These are phyloP conservation scores for Agrilus mali DNA, from an alignment of 2,888 invertebrate genomes.

Conservation along the genomic window DNA sequence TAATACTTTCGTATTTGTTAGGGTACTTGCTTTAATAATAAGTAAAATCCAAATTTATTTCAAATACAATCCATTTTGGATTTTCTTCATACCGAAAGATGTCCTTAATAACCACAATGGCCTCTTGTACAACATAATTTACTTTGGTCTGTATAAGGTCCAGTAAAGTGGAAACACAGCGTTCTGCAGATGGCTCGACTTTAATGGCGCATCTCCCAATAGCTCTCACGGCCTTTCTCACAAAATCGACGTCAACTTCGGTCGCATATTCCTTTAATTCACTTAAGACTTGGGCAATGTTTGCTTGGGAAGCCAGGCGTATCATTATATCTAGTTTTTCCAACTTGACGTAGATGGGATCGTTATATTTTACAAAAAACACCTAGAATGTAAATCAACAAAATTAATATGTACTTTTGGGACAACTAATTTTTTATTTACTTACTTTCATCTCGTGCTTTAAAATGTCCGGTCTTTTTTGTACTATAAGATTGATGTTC, in stretches of 20 bases:
- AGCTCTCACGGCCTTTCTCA: constrained; percentile 95
- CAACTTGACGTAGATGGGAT: constrained; percentile 98
- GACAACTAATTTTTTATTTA: background rate
- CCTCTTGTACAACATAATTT: constrained; percentile 99
- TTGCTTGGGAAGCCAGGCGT: constrained; percentile 90
- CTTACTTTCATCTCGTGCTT: constrained; percentile 98
- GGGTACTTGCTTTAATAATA: constrained; percentile 64
- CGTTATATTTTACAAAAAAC: constrained; percentile 99
- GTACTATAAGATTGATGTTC: constrained; percentile 98
- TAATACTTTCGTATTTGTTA: constrained; percentile 99
- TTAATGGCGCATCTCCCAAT: constrained; percentile 99
- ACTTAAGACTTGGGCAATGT: constrained; percentile 95
- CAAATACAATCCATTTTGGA: background rate
- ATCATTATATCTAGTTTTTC: constrained; percentile 99
- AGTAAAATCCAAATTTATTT: background rate
- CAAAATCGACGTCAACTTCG: constrained; percentile 99
- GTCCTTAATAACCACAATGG: constrained; percentile 98
- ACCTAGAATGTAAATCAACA: constrained; percentile 34
- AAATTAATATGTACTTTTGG: background rate
- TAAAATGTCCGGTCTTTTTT: constrained; percentile 95
- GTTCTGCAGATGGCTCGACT: constrained; percentile 93
- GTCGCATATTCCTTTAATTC: constrained; percentile 98
- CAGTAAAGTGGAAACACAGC: constrained; percentile 93
- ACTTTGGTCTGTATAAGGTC: constrained; percentile 99
- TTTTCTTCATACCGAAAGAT: constrained; percentile 55